phyloP scores from a whole-genome alignment of 1,140 invertebrate species.

The Cardiocondyla obscurior region DNA sequence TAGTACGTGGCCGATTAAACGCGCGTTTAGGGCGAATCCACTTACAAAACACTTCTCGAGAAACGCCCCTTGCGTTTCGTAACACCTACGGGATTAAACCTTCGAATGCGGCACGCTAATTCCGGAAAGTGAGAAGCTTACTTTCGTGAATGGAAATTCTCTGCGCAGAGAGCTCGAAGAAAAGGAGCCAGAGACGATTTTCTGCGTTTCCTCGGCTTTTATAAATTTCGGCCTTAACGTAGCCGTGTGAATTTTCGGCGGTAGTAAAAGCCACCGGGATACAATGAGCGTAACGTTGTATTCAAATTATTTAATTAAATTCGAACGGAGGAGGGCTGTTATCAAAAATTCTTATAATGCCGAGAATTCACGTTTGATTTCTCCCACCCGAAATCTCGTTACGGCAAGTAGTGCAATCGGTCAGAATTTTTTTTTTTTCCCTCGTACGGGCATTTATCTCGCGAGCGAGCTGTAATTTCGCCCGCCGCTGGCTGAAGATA shows the following conservation, averaged over 20 bases:
- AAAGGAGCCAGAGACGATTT: slow-evolving; percentile 20
- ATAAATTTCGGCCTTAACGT: slow-evolving; percentile 47
- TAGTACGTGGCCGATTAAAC: slow-evolving; percentile 55
- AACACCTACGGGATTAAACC: slow-evolving; percentile 51
- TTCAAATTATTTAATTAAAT: slow-evolving; percentile 18
- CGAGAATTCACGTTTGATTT: slow-evolving; percentile 34
- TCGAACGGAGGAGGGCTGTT: background rate
- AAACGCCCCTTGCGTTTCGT: slow-evolving; percentile 26
- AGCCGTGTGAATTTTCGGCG: slow-evolving; percentile 4
- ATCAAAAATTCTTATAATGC: slow-evolving; percentile 11
- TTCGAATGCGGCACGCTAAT: slow-evolving; percentile 59
- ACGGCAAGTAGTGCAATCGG: background rate
- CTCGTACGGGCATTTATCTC: slow-evolving; percentile 27
- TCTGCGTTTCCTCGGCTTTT: background rate
- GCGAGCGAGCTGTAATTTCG: background rate
- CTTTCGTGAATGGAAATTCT: slow-evolving; percentile 57
- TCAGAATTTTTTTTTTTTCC: slow-evolving; percentile 43
- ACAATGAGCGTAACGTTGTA: background rate
- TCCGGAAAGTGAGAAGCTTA: slow-evolving; percentile 57
- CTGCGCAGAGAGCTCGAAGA: background rate
- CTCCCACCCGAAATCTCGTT: background rate
- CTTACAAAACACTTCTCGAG: slow-evolving; percentile 39
- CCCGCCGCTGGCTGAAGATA: slow-evolving; percentile 25
- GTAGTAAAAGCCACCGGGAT: background rate
- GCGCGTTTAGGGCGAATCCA: slow-evolving; percentile 48